Evolutionary conservation across 2,113 vertebrate species (phyloP).

Genomic region (Tauraco erythrolophus): DNA sequence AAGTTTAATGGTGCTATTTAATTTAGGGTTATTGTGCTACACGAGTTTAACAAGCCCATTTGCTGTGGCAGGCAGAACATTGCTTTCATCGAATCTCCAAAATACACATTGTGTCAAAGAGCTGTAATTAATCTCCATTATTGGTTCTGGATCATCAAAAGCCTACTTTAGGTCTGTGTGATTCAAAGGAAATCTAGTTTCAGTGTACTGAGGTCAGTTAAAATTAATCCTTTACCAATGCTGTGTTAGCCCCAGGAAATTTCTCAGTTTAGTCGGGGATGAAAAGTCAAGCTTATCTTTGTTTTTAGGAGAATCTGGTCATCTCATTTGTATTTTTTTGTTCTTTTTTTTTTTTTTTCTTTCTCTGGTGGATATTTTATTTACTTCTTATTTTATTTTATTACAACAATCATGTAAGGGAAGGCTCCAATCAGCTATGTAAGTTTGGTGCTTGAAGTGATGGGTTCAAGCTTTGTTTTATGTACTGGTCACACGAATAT

Average conservation of each 20-base stretch:
- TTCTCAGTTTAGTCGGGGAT: not conserved
- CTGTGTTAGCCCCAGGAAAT: not conserved
- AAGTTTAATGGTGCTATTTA: not conserved
- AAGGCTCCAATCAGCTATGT: not conserved
- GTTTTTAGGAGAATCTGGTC: not conserved
- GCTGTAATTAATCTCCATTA: not conserved
- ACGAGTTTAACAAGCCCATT: not conserved
- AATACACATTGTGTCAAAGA: not conserved
- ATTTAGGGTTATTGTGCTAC: not conserved
- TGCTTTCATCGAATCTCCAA: not conserved
- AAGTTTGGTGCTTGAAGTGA: not conserved
- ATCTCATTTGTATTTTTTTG: not conserved
- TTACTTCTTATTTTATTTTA: not conserved
- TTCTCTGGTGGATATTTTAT: not conserved
- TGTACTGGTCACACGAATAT: accelerated
- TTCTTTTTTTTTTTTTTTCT: not conserved
- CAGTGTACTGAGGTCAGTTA: not conserved
- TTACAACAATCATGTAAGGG: not conserved
- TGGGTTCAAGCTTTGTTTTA: not conserved
- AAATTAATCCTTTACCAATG: not conserved
- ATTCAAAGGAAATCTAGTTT: not conserved
- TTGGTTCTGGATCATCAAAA: not conserved
- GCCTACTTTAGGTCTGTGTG: not conserved
- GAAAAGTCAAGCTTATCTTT: not conserved
- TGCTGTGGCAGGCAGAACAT: not conserved